Base-by-base conservation (phyloP, 2,113 vertebrate genomes). In the Gopherus evgoodei region DNA sequence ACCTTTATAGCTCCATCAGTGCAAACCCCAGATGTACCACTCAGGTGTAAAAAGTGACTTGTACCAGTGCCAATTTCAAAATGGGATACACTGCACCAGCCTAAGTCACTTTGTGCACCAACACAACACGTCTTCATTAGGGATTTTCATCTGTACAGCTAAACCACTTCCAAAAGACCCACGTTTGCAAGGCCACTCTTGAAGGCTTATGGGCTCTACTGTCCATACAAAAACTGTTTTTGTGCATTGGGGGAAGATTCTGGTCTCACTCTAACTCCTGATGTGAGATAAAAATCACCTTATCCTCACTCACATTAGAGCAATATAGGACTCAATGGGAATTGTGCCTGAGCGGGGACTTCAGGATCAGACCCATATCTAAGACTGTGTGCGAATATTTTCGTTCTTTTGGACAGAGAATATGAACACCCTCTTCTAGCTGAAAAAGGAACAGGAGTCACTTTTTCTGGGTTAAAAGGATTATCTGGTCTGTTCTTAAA, bases 221-320 rank as follows among this genome's bases (percentile, higher is more conserved):
- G 84, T 35, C 81, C 76, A 22, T 79, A 89, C 38, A 42, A 42
- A 42, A 11, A 24, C 21, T 11, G n/a, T 10, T 72, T 22, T 19
- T 72, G n/a, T 72, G 19, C 10, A 42, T 11, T 75, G 21, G 38
- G 38, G 38, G n/a, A 24, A 38, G 38, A 75, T 24, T 75, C 69
- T 75, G 42, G 4, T 47, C 75, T 76, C 75, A 44, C 38, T 75
- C 22, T 54, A 54, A 54, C 21, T 54, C 21, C 65, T 38, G 65
- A 72, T 72, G 65, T 38, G 94, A 95, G 57, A 75, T 92, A 96
- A 95, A 86, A 92, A 95, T 91, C 87, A 88, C 76, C 57, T 81
- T 86, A 44, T 8, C 90, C 83, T n/a, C 84, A 83, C 80, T 50
- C 83, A 50, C 50, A 91, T 97, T 84, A 91, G 83, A 90, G 81